Evolutionary conservation across 1,140 invertebrate genomes (phyloP).

Genomic region (Nebria ingens): DNA sequence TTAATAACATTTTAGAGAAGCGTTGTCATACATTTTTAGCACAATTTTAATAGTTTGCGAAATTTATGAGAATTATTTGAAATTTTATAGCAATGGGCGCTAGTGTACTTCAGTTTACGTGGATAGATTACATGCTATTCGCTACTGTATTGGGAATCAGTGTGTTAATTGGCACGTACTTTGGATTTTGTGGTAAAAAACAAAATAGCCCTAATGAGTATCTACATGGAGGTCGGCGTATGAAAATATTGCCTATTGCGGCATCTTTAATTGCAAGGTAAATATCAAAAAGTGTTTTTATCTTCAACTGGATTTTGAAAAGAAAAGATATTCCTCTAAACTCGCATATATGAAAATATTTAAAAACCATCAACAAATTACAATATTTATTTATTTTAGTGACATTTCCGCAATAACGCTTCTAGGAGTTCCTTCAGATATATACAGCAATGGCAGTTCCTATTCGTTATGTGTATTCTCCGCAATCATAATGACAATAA

Average conservation of each 20-base stretch:
- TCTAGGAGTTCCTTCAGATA: slow-evolving; percentile 34
- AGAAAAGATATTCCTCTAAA: too few species aligned
- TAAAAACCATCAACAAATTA: not conserved
- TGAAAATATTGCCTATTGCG: slow-evolving; percentile 45
- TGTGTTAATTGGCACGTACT: slow-evolving; percentile 49
- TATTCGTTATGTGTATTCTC: slow-evolving; percentile 1
- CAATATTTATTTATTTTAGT: slow-evolving; percentile 12
- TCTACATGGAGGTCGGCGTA: slow-evolving; percentile 47
- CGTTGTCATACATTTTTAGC: too few species aligned
- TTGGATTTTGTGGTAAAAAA: slow-evolving; percentile 45
- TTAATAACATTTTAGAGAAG: too few species aligned
- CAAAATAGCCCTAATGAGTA: slow-evolving; percentile 46
- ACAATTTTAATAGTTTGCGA: too few species aligned
- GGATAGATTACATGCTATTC: slow-evolving; percentile 43
- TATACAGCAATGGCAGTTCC: slow-evolving; percentile 23
- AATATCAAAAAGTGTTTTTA: too few species aligned
- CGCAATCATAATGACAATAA: not conserved
- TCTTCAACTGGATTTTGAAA: too few species aligned
- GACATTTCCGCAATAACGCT: slow-evolving; percentile 40
- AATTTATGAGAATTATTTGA: too few species aligned
- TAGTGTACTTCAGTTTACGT: slow-evolving; percentile 15
- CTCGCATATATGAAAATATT: not conserved
- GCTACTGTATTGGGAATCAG: slow-evolving; percentile 42
- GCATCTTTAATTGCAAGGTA: slow-evolving; percentile 45
- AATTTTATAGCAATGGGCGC: not conserved